A percentile compares a stretch with the other conserved stretches of the same genome.
Evolutionary conservation across 2,113 vertebrate species (phyloP).

Genomic region (Jaculus jaculus): DNA sequence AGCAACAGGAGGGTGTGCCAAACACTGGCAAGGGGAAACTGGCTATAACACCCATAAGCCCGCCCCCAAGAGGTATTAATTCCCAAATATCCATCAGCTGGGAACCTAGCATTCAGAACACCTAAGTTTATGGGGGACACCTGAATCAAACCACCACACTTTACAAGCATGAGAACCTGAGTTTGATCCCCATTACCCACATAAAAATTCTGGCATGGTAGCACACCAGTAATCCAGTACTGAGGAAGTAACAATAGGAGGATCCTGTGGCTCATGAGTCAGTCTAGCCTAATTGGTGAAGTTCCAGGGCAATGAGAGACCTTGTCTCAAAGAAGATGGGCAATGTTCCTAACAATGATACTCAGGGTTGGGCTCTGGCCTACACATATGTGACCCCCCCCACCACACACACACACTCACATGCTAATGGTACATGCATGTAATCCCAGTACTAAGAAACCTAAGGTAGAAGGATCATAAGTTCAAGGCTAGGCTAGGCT

Average conservation of each 20-base stretch:
- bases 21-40: no score
- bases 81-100: no score
- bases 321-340: background rate
- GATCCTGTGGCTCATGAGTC: no score
- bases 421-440: background rate
- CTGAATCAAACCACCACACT: no score
- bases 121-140: no score
- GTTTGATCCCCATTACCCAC: background rate
- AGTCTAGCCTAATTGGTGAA: no score
- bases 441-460: background rate
- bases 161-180: background rate
- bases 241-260: background rate
- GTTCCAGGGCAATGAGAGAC: background rate
- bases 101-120: no score
- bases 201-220: background rate
- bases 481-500: background rate
- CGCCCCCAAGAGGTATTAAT: no score
- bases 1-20: no score
- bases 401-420: background rate
- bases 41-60: no score
- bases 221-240: no score
- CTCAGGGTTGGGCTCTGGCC: background rate
- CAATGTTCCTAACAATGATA: background rate
- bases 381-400: background rate
- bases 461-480: background rate